A percentile compares a stretch with the other conserved stretches of the same genome.
phyloP scores from a whole-genome alignment of 2,888 invertebrate species.

The Mimas tiliae region DNA sequence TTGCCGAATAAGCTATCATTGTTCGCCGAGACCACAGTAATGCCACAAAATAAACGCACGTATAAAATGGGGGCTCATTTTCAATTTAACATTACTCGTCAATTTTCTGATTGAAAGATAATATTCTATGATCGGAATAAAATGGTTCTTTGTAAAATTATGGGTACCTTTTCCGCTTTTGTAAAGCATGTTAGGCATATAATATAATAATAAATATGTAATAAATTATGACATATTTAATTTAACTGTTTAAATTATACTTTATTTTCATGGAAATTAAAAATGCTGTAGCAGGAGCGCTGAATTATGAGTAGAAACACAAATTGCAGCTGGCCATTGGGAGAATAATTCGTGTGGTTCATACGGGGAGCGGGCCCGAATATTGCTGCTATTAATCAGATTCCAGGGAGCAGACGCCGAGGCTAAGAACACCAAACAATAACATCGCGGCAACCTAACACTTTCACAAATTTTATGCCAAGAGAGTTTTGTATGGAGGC shows the following conservation, averaged over 20 bases:
- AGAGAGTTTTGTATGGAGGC: conserved; percentile 43
- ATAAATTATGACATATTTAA: too few relatives aligned
- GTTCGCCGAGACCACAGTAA: conserved; percentile 42
- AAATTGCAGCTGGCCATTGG: conserved; percentile 45
- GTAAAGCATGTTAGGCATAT: neutral
- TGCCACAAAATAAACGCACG: conserved; percentile 52
- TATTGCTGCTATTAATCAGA: conserved; percentile 79
- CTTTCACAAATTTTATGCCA: conserved; percentile 35
- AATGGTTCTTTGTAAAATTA: neutral
- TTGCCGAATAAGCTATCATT: conserved; percentile 59
- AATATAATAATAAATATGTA: neutral
- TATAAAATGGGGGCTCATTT: conserved; percentile 48
- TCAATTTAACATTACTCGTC: conserved; percentile 41
- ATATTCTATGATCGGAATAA: conserved; percentile 36
- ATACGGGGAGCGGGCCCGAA: conserved; percentile 60
- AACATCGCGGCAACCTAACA: conserved; percentile 42
- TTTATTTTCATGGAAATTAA: conserved; percentile 8
- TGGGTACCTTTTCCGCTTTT: neutral
- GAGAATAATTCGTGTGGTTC: conserved; percentile 63
- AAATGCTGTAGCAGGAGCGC: conserved; percentile 32
- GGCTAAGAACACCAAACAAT: conserved; percentile 65
- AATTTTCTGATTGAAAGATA: conserved; percentile 47
- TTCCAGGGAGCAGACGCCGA: conserved; percentile 45
- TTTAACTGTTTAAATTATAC: too few relatives aligned
- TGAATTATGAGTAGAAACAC: conserved; percentile 45